Evolutionary conservation across 2,113 vertebrate genomes (phyloP).

Genomic region (Epinephelus fuscoguttatus): DNA sequence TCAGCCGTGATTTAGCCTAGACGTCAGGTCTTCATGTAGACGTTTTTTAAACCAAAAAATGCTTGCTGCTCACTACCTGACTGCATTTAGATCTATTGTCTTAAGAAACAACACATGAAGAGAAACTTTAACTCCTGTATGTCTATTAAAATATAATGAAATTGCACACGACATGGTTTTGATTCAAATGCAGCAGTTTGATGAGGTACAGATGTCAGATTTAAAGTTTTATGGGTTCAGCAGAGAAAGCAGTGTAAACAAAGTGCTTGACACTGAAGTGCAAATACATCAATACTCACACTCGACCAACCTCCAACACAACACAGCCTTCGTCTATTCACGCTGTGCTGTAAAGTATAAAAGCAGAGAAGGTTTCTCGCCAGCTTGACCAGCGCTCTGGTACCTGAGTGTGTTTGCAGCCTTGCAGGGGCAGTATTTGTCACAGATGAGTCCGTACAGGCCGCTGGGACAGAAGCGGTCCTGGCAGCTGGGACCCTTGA

Average conservation of each 20-base stretch:
- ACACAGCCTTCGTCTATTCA: background rate
- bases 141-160: too few species aligned
- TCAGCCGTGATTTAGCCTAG: too few species aligned
- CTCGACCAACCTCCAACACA: background rate
- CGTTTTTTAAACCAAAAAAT: too few species aligned
- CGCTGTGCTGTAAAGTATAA: background rate
- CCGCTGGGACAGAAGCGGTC: conserved; percentile 93
- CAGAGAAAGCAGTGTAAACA: background rate
- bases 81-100: too few species aligned
- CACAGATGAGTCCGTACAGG: conserved; percentile 91
- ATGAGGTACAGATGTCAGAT: background rate
- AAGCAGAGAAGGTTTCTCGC: background rate
- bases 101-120: too few species aligned
- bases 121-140: background rate
- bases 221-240: background rate
- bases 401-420: conserved; percentile 91
- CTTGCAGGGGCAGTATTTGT: conserved; percentile 91
- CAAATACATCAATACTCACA: background rate
- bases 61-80: too few species aligned
- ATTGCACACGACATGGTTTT: too few species aligned
- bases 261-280: background rate
- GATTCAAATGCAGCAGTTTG: too few species aligned
- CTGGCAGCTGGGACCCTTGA: conserved; percentile 92
- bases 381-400: background rate
- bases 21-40: too few species aligned